phyloP scores from a whole-genome alignment of 2,888 invertebrate genomes.

The Melitaea athalia region DNA sequence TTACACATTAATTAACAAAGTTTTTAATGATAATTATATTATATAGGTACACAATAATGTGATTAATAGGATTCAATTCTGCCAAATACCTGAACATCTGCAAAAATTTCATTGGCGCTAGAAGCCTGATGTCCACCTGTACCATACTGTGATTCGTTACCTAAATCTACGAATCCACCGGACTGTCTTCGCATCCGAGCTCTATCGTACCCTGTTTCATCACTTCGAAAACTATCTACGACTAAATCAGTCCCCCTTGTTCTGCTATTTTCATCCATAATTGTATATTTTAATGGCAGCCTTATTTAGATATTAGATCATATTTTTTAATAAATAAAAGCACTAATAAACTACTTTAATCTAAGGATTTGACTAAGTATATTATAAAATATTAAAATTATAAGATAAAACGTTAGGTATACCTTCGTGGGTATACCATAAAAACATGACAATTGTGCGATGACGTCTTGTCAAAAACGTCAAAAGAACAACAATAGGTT shows the following conservation, averaged over 20 bases:
- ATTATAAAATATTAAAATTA: no score
- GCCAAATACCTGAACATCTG: constrained; percentile 90
- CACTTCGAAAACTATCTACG: constrained; percentile 72
- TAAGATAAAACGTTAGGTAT: no score
- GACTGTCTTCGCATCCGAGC: constrained; percentile 84
- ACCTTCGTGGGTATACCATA: not conserved
- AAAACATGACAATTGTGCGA: constrained; percentile 10
- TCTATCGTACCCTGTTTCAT: constrained; percentile 73
- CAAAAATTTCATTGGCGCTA: constrained; percentile 94
- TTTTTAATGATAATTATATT: no score
- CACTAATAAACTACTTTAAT: not conserved
- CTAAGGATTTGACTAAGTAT: not conserved
- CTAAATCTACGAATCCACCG: constrained; percentile 89
- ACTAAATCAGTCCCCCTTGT: constrained; percentile 67
- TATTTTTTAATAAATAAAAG: constrained; percentile 30
- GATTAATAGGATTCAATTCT: not conserved
- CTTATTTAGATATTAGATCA: constrained; percentile 33
- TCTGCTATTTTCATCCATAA: constrained; percentile 69
- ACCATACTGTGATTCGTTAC: constrained; percentile 88
- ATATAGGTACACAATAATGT: not conserved
- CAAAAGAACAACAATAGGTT: not conserved
- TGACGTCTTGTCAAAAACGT: constrained; percentile 2
- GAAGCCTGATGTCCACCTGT: constrained; percentile 92
- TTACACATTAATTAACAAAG: no score
- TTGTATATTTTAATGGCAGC: constrained; percentile 4